Conservation (phyloP, 2,113 vertebrate genomes). For the Melozone crissalis region DNA sequence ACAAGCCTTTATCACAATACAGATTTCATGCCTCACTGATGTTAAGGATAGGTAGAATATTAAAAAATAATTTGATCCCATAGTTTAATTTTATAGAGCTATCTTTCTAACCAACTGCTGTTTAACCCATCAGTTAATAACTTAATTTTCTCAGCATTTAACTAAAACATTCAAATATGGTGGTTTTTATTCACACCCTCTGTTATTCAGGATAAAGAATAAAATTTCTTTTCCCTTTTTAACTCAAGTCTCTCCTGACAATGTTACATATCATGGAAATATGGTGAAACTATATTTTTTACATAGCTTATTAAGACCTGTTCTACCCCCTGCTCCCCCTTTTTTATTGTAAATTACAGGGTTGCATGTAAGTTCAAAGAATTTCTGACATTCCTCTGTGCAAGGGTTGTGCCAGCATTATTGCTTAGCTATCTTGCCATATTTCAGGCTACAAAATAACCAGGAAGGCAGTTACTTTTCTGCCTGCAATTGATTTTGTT, state of each 20-base stretch:
- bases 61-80: background rate
- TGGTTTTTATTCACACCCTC: background rate
- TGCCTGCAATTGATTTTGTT: background rate
- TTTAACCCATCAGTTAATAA: background rate
- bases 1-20: background rate
- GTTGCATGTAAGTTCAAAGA: background rate
- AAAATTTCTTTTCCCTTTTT: background rate
- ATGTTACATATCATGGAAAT: background rate
- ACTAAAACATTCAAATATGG: background rate
- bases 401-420: background rate
- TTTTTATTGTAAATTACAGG: background rate
- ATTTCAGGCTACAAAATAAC: background rate
- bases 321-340: rapidly evolving
- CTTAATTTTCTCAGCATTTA: background rate
- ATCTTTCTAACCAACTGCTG: background rate
- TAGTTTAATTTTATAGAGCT: background rate
- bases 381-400: background rate
- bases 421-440: background rate
- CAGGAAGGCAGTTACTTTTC: background rate
- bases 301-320: background rate
- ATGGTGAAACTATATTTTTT: background rate
- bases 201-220: background rate
- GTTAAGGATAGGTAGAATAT: background rate
- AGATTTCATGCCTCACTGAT: background rate
- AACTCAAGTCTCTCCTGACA: background rate